Conservation (phyloP, 2,113 vertebrate species). For the Sturnira hondurensis region DNA sequence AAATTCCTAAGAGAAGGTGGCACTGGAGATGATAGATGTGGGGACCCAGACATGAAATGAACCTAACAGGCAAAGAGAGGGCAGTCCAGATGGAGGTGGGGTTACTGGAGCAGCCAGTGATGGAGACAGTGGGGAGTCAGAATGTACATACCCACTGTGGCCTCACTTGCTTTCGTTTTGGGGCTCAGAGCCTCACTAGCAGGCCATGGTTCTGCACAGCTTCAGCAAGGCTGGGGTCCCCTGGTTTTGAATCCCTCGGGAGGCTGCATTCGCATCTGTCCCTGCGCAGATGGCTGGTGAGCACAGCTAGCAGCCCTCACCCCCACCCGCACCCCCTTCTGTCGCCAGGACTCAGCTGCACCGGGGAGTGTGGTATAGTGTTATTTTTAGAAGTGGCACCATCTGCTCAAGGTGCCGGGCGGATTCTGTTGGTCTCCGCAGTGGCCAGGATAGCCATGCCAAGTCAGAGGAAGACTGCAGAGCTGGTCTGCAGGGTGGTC, state of each 20-base stretch:
- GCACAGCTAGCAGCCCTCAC: constrained; percentile 40
- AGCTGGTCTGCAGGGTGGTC: not conserved
- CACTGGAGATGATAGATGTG: not conserved
- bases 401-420: constrained; percentile 69
- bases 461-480: constrained; percentile 33
- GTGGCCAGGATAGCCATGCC: constrained; percentile 51
- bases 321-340: constrained; percentile 68
- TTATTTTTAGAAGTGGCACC: constrained; percentile 68
- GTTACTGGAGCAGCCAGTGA: not conserved
- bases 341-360: constrained; percentile 46
- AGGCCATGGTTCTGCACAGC: not conserved
- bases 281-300: constrained; percentile 69
- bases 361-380: constrained; percentile 14
- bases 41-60: not conserved
- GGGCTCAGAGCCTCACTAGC: not conserved
- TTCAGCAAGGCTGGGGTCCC: constrained; percentile 27
- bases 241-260: not conserved
- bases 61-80: not conserved
- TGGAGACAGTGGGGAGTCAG: not conserved
- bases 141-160: not conserved
- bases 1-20: not conserved
- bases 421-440: constrained; percentile 39
- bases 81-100: not conserved
- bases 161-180: not conserved
- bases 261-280: constrained; percentile 62